Evolutionary conservation across 2,888 invertebrate genomes (phyloP).

Genomic region (Bellardia bayeri): DNA sequence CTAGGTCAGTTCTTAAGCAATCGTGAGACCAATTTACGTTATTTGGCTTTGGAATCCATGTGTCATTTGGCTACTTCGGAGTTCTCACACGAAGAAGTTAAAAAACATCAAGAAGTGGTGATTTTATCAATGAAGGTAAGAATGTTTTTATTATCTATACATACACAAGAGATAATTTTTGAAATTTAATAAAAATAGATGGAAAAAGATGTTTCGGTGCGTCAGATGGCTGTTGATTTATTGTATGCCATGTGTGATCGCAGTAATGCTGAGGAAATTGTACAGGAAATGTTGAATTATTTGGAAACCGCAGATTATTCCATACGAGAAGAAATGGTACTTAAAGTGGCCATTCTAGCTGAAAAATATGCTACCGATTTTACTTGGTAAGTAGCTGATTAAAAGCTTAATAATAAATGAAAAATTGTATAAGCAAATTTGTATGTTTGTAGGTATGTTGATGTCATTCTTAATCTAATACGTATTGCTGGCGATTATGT

Average conservation of each 20-base stretch:
- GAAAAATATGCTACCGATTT: conserved; percentile 99
- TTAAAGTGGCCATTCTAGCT: conserved; percentile 99
- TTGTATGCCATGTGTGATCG: conserved; percentile 99
- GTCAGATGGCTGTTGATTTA: conserved; percentile 98
- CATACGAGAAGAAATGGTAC: conserved; percentile 99
- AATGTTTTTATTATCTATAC: background rate
- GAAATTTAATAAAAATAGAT: conserved; percentile 85
- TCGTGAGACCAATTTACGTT: conserved; percentile 98
- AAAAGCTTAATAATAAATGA: too few species aligned
- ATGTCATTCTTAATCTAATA: conserved; percentile 99
- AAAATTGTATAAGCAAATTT: background rate
- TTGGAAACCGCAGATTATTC: conserved; percentile 99
- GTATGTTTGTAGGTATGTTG: conserved; percentile 87
- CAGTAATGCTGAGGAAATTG: conserved; percentile 99
- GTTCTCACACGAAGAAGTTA: conserved; percentile 99
- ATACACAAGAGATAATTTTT: background rate
- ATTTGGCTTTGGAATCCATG: conserved; percentile 99
- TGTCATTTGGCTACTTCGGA: conserved; percentile 99
- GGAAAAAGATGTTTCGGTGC: conserved; percentile 98
- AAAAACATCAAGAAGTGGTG: conserved; percentile 99
- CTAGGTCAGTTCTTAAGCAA: conserved; percentile 98
- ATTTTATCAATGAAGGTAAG: conserved; percentile 96
- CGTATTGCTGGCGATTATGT: conserved; percentile 99
- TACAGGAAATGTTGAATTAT: conserved; percentile 99
- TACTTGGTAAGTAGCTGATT: conserved; percentile 90